Percentiles rank a stretch among this genome's conserved stretches.
These are phyloP conservation scores for Dicranocentrus wangi DNA, from an alignment of 2,888 invertebrate genomes.

Conservation along the genomic window DNA sequence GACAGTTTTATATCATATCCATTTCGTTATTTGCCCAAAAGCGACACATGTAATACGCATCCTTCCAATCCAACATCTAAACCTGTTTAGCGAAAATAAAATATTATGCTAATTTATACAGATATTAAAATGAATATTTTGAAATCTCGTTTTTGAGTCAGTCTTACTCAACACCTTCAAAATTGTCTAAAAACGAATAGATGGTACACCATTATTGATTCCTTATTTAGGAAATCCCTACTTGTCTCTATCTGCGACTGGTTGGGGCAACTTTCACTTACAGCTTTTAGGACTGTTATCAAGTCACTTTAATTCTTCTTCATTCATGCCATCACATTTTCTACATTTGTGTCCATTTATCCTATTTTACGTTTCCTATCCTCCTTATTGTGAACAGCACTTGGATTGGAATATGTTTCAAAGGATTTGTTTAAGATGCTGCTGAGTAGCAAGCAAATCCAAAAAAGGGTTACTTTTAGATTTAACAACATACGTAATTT, in stretches of 20 bases:
- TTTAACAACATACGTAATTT: no score
- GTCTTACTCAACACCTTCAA: conserved; percentile 7
- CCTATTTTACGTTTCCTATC: no score
- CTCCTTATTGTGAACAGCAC: no score
- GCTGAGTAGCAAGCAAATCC: no score
- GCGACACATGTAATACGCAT: no score
- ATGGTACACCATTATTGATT: conserved; percentile 22
- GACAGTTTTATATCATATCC: conserved; percentile 13
- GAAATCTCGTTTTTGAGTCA: not conserved
- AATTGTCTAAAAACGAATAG: not conserved
- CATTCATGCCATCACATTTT: no score
- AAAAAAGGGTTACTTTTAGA: no score
- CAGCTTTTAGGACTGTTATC: no score
- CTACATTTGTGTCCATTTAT: no score
- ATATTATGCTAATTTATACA: conserved; percentile 1
- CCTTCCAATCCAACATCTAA: conserved; percentile 1
- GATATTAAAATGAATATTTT: not conserved
- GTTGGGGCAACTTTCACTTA: conserved; percentile 41
- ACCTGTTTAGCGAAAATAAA: conserved; percentile 12
- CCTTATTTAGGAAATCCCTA: conserved; percentile 66
- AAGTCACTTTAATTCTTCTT: no score
- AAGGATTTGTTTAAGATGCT: no score
- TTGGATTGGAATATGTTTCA: no score
- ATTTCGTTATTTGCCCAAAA: conserved; percentile 6
- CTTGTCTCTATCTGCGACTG: not conserved